Percentiles rank a stretch among this genome's conserved stretches.
phyloP scores from a whole-genome alignment of 2,888 invertebrate genomes.

The Pterostichus niger region DNA sequence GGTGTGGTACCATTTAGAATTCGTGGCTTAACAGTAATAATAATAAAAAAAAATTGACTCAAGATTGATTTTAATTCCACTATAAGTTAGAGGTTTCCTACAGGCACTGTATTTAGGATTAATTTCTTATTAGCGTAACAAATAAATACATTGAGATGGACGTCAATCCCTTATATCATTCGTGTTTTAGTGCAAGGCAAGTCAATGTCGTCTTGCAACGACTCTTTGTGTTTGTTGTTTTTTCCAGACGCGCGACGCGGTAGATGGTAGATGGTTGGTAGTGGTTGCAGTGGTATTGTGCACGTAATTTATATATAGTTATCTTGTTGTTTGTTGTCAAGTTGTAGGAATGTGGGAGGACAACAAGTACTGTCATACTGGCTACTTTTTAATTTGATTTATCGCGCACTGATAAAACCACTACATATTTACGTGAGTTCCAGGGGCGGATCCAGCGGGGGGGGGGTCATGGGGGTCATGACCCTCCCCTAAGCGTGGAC shows the following conservation, averaged over 20 bases:
- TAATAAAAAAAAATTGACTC: too few relatives aligned
- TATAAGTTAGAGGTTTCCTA: too few relatives aligned
- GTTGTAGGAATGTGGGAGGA: slow-evolving; percentile 52
- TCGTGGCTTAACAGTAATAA: too few relatives aligned
- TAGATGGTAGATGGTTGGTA: slow-evolving; percentile 19
- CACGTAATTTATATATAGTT: slow-evolving; percentile 48
- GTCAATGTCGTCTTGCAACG: slow-evolving; percentile 27
- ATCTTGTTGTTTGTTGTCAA: slow-evolving; percentile 55
- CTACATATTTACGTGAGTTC: too few relatives aligned
- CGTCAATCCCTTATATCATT: not conserved
- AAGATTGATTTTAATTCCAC: too few relatives aligned
- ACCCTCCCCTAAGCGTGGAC: too few relatives aligned
- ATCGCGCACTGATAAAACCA: too few relatives aligned
- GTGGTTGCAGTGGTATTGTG: slow-evolving; percentile 31
- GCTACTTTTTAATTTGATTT: slow-evolving; percentile 5
- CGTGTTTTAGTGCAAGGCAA: not conserved
- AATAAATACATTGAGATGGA: too few relatives aligned
- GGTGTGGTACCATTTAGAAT: too few relatives aligned
- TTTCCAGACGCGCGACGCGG: not conserved
- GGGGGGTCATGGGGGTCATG: too few relatives aligned
- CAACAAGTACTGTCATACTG: slow-evolving; percentile 37
- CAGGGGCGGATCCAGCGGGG: too few relatives aligned
- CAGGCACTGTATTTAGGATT: too few relatives aligned
- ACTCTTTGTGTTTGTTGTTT: slow-evolving; percentile 35
- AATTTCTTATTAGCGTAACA: not conserved